Evolutionary conservation across 2,888 invertebrate species (phyloP).

Genomic region (Doris montereyensis): DNA sequence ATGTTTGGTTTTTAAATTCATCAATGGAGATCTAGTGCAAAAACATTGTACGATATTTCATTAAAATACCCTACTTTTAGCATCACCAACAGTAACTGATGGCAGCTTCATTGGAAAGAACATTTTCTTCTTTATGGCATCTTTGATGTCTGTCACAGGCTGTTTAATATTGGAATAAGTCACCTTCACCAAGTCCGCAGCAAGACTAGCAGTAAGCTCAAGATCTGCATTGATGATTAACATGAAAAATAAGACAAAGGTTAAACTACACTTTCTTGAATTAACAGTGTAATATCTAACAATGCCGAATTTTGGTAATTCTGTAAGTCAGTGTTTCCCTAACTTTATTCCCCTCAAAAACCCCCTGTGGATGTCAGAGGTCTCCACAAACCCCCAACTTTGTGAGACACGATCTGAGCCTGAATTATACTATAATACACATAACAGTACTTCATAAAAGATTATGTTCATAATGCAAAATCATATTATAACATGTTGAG

Average conservation of each 20-base stretch:
- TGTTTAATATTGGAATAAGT: constrained; percentile 66
- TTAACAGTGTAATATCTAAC: not conserved
- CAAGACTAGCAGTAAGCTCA: constrained; percentile 59
- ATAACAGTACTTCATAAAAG: not conserved
- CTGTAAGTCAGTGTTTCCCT: no score
- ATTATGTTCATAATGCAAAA: not conserved
- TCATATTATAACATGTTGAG: no score
- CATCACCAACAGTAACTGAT: constrained; percentile 57
- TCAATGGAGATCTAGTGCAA: not conserved
- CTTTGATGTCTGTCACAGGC: constrained; percentile 65
- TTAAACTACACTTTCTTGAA: not conserved
- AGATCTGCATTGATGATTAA: constrained; percentile 48
- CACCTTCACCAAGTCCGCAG: constrained; percentile 67
- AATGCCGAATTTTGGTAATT: not conserved
- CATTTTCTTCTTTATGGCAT: constrained; percentile 63
- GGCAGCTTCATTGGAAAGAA: constrained; percentile 53
- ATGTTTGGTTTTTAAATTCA: no score
- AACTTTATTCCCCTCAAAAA: no score
- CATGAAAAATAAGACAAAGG: not conserved
- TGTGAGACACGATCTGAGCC: no score
- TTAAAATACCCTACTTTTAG: constrained; percentile 55
- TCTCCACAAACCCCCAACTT: no score
- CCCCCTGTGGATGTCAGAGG: no score
- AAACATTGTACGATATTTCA: not conserved
- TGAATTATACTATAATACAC: no score